Evolutionary conservation across 1,140 invertebrate species (phyloP).

Genomic region (Drosophila gunungcola): DNA sequence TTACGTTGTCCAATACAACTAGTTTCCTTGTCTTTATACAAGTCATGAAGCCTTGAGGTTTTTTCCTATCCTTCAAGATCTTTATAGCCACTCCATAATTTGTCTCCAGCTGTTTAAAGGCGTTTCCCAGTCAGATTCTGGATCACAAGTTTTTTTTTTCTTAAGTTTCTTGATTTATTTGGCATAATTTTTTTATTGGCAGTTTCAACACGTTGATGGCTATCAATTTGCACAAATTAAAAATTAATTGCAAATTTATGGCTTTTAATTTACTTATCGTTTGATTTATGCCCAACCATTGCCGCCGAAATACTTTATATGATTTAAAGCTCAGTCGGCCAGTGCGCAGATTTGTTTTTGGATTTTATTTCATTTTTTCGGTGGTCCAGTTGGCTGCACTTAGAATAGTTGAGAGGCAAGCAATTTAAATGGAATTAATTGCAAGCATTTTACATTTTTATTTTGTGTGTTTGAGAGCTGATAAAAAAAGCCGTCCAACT

Average conservation of each 20-base stretch:
- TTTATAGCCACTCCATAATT: constrained; percentile 13
- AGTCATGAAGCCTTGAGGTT: not conserved
- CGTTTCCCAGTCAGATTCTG: constrained; percentile 33
- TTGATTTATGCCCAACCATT: constrained; percentile 69
- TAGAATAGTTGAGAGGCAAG: constrained; percentile 56
- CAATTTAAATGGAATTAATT: constrained; percentile 64
- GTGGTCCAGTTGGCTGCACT: constrained; percentile 55
- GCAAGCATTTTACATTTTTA: constrained; percentile 45
- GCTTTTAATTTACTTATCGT: constrained; percentile 81
- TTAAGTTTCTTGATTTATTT: constrained; percentile 65
- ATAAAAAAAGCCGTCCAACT: constrained; percentile 59
- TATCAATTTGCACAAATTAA: constrained; percentile 82
- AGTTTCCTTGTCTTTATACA: not conserved
- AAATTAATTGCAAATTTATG: constrained; percentile 84
- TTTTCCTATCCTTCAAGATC: constrained; percentile 3
- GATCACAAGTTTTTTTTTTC: constrained; percentile 26
- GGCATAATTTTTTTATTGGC: constrained; percentile 59
- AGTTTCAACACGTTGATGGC: constrained; percentile 65
- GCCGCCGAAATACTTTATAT: constrained; percentile 40
- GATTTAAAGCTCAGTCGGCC: constrained; percentile 51
- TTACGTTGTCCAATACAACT: not conserved
- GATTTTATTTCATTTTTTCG: constrained; percentile 19
- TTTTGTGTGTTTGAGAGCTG: constrained; percentile 21
- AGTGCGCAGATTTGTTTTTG: constrained; percentile 21
- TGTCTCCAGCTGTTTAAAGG: constrained; percentile 28